These are phyloP conservation scores for Drosophila flavopinicola DNA, from an alignment of 2,888 invertebrate genomes.

Conservation along the genomic window DNA sequence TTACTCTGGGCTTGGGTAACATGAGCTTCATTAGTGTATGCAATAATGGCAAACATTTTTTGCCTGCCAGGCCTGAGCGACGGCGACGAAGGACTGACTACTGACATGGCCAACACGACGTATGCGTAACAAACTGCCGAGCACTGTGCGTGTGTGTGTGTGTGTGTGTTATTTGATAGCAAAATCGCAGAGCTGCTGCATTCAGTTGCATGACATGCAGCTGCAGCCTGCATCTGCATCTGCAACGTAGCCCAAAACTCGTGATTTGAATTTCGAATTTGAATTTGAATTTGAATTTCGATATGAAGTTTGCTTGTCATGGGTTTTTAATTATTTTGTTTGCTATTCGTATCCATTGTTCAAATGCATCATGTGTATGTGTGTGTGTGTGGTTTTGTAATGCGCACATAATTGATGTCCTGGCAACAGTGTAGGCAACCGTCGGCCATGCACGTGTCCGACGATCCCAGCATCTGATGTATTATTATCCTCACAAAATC, in stretches of 20 bases:
- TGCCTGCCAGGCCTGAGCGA: constrained; percentile 76
- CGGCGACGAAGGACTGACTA: constrained; percentile 28
- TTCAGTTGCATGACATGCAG: constrained; percentile 52
- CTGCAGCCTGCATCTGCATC: constrained; percentile 27
- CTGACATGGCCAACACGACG: constrained; percentile 62
- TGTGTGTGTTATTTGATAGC: constrained; percentile 66
- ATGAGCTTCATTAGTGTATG: constrained; percentile 81
- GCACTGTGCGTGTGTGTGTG: constrained; percentile 7
- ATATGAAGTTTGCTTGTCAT: constrained; percentile 56
- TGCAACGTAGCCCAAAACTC: constrained; percentile 25
- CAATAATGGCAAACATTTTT: constrained; percentile 81
- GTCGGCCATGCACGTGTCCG: constrained; percentile 28
- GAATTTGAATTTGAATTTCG: constrained; percentile 67
- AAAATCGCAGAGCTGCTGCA: constrained; percentile 60
- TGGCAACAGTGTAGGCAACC: constrained; percentile 32
- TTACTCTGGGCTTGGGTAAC: constrained; percentile 54
- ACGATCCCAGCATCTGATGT: constrained; percentile 23
- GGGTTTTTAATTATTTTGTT: constrained; percentile 78
- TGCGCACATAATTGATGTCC: constrained; percentile 69
- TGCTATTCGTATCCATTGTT: constrained; percentile 52
- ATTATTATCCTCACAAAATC: constrained; percentile 47
- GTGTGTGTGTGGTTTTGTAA: constrained; percentile 55
- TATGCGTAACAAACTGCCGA: constrained; percentile 63
- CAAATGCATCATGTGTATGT: constrained; percentile 9
- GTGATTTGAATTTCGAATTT: constrained; percentile 69